Base-by-base conservation (phyloP, 2,888 invertebrate genomes). In the Brenthis ino region DNA sequence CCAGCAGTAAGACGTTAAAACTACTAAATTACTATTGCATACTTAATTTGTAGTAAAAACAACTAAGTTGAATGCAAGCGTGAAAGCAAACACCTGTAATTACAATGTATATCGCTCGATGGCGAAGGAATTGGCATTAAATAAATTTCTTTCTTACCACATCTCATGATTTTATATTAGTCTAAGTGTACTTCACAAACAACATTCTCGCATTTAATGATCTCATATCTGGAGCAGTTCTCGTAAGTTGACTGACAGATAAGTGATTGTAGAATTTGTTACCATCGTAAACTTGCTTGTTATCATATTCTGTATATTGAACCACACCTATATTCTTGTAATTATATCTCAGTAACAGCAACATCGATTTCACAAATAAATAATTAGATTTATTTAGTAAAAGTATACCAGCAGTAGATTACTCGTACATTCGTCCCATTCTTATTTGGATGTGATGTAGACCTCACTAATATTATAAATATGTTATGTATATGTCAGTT, bases 251-350 rank as follows among this genome's bases (percentile, higher is more conserved):
- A 72, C 67, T 72, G 74, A 74, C 74, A 70, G 74, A 74, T 74
- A 72, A 74, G 72, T 70, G 74, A 72, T 74, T 70, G 70, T 74
- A 70, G 74, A 72, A 74, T 74, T 74, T 72, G 73, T 74, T 74
- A 63, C 68, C 70, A 74, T 73, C 73, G 70, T 68, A 70, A 70
- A 72, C 68, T 68, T 68, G 68, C 70, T 74, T 66, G 72, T 74
- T 74, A 74, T 74, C 74, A 72, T 72, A 74, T 74, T 70, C 64
- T 70, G 56, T 70, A 68, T 61, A 61, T 43, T 43, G 60, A 72
- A 69, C 72, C 73, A 72, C 73, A 74, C 73, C 73, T 70, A 54
- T 69, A 69, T 20, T 53, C 58, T 28, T 14, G 61, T 63, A 72
- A 72, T 72, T 70, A 72, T 60, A 53, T 70, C 55, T 53, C 16